Base-by-base conservation (phyloP, 2,113 vertebrate species). In the Corvus cornix region DNA sequence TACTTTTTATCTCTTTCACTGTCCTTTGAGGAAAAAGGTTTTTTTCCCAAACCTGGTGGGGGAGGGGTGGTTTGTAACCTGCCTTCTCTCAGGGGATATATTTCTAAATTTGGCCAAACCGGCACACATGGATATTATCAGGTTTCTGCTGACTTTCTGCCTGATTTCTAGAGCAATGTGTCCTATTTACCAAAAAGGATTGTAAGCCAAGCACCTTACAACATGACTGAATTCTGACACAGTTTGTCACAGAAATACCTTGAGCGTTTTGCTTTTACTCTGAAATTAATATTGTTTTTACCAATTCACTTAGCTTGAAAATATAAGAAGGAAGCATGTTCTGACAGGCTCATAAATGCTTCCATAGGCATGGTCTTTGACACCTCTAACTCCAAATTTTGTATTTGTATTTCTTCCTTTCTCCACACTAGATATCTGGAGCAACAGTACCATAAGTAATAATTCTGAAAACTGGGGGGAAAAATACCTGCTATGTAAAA, bases 401-500 rank as follows among this genome's bases (percentile, higher is more conserved):
- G 3, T 28, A n/a, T 35, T 85, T 60, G 5, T 12, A 46, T 83
- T 58, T 92, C 27, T 63, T 88, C 30, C 35, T 52, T 72, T 73
- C 27, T 59, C 17, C 16, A 30, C 39, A 24, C 11, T 20, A 48
- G 48, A 72, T 51, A 83, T 67, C 13, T 75, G 13, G 11, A 56
- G 7, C 16, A 80, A 52, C 6, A 35, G 3, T 39, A 41, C 48
- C 7, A 5, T 21, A 55, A 70, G 6, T 27, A 87, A 72, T 37
- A 70, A 46, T 43, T 43, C 16, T 35, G 31, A 89, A 93, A 67
- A 31, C 7, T n/a, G 9, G 0, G 6, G 0, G 7, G 2, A 1
- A 7, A 70, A 76, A 55, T 39, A 62, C 1, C 2, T 55, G 6
- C 9, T 46, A 2, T 23, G 5, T 46, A 41, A 75, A 55, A 91